Evolutionary conservation across 1,140 invertebrate genomes (phyloP), one percentile per base, ranked within the genome.

Genomic region (Monochamus saltuarius): DNA sequence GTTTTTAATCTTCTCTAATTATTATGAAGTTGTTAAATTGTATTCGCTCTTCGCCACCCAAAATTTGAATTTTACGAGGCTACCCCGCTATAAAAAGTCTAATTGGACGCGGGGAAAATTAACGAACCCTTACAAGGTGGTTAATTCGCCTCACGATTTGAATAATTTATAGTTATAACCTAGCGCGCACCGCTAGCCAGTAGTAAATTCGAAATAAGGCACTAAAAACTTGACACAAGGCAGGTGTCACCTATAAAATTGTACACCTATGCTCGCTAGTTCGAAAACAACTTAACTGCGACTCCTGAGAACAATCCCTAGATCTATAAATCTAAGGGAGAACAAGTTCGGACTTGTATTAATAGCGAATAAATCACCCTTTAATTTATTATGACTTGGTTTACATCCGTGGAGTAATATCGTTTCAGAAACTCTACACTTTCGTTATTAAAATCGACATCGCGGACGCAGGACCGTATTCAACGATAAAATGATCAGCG

Each of bases 171-270:
- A 29, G 22, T 29, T 29, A 29, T 29, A 29, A 29, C 22, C 22
- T 29, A 29, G 22, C 22, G 22, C 22, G 22, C 22, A 29, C 22
- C 2, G 22, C 22, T 35, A 51, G 16, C 11, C 35, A 51, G 49
- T 51, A 51, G 49, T 51, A 51, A 51, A 51, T 51, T 51, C 34
- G 22, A 37, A 51, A 37, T 17, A 13, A 16, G n/a, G 36, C 22
- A 14, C 34, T 51, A 51, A 51, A 51, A 46, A 51, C 49, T 35
- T 36, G 49, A 51, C 49, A 51, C 34, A 35, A 29, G 49, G 49
- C 49, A 51, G 49, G 49, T 51, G 49, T 51, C 49, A 51, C 49
- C 34, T 51, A 51, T 51, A 51, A 51, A 51, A 51, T 51, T 51
- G 36, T 51, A 51, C 35, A 51, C 49, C 36, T 51, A 46, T 46